Evolutionary conservation across 2,888 invertebrate genomes (phyloP), one percentile per base, ranked within the genome.

Genomic region (Athalia circularis): DNA sequence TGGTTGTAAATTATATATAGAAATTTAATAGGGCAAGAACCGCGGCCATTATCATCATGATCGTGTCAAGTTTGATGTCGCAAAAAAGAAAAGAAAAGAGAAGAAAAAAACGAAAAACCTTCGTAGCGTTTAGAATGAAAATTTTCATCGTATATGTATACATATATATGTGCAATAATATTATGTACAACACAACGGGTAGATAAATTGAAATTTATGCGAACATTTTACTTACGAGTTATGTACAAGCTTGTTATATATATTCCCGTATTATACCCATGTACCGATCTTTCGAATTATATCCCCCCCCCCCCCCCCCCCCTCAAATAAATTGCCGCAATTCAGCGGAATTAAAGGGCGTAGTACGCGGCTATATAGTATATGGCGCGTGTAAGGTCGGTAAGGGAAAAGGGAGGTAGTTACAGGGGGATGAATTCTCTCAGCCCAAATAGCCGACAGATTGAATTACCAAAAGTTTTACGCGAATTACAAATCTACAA

Each of bases 381-480:
- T 29, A 29, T 29, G 29, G 29, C 29, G 29, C 2, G 2, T 29
- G 2, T 29, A 29, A 29, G 29, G 29, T 29, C 29, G 29, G 29
- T 29, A 29, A 2, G 29, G 29, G 2, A 29, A 29, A 11, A 6
- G 52, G 8, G 15, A 9, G 67, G 52, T 9, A 5, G 9, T 9
- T 52, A n/a, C n/a, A n/a, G n/a, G 2, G 29, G 29, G 29, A 29
- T 29, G 29, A 29, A 29, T 29, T 29, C 29, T 29, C 29, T 29
- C 29, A 54, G 72, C 59, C 45, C 52, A 75, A 75, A 75, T 50
- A 64, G 75, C 75, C 64, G 75, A 61, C 75, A 64, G 75, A 75
- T 75, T 75, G 43, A 75, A 75, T 75, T 75, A 75, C 75, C 62
- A 62, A 75, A 75, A 75, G 62, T 75, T 75, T 75, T 62, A 64